Conservation (phyloP, 2,797 vertebrate species). For the Remorina albescens region DNA sequence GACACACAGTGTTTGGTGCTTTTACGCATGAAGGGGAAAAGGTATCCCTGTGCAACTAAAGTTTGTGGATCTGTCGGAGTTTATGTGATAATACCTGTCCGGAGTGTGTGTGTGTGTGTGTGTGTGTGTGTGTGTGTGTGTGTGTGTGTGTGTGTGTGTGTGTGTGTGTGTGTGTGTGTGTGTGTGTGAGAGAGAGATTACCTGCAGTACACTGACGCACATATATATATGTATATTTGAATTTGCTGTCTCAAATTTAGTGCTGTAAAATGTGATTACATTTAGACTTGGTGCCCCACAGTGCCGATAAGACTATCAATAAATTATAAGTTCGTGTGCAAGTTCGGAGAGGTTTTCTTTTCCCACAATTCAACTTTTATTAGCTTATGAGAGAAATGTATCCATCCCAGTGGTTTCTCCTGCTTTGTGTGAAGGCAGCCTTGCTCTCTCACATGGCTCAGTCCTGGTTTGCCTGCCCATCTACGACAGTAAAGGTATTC, state of each 20-base stretch:
- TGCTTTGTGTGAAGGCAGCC: not conserved
- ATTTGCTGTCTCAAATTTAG: not conserved
- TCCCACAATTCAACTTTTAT: no score
- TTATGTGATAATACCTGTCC: not conserved
- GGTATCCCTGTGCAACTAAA: not conserved
- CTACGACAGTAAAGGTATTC: slow-evolving; percentile 14
- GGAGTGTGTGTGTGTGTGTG: no score
- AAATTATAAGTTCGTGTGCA: not conserved
- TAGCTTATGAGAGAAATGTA: not conserved
- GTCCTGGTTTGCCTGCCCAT: not conserved
- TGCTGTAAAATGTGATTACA: not conserved
- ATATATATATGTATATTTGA: not conserved
- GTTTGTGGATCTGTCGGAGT: not conserved
- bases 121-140: no score
- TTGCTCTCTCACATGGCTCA: not conserved
- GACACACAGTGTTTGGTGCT: not conserved
- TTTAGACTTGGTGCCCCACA: not conserved
- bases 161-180: no score
- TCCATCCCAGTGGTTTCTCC: not conserved
- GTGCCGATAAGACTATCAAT: not conserved
- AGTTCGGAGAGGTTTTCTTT: not conserved
- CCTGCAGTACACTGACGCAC: not conserved
- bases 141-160: no score
- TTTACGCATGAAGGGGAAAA: slow-evolving; percentile 24
- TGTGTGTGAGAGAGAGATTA: no score